Percentiles rank a stretch among this genome's conserved stretches.
Evolutionary conservation across 2,888 invertebrate genomes (phyloP).

Genomic region (Cosmorhoe ocellata): DNA sequence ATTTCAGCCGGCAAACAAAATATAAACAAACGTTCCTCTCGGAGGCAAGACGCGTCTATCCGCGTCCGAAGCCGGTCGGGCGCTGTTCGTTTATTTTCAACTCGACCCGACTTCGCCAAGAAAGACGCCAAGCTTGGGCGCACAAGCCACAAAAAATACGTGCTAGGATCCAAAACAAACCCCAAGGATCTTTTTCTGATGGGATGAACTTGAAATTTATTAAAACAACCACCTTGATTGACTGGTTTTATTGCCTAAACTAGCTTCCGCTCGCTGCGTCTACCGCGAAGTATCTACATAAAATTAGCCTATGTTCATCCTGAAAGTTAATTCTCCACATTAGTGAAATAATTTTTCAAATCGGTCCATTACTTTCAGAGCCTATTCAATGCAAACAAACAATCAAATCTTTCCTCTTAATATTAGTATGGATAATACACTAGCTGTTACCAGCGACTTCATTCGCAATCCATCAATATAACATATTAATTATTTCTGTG

Average conservation of each 20-base stretch:
- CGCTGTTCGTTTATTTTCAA: slow-evolving; percentile 75
- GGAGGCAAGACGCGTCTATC: slow-evolving; percentile 59
- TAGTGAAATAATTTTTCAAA: too few relatives aligned
- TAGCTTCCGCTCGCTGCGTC: too few relatives aligned
- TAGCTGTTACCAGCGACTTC: too few relatives aligned
- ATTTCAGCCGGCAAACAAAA: slow-evolving; percentile 38
- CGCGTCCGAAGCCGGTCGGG: slow-evolving; percentile 71
- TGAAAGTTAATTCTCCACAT: too few relatives aligned
- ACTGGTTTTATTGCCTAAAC: slow-evolving; percentile 38
- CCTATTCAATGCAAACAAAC: too few relatives aligned
- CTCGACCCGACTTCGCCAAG: slow-evolving; percentile 37
- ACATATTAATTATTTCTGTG: too few relatives aligned
- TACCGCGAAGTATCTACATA: too few relatives aligned
- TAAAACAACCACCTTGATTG: slow-evolving; percentile 31
- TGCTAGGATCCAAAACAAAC: slow-evolving; percentile 43
- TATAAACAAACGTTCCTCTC: slow-evolving; percentile 28
- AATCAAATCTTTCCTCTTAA: too few relatives aligned
- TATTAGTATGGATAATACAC: too few relatives aligned
- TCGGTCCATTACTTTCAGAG: too few relatives aligned
- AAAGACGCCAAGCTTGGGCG: slow-evolving; percentile 40
- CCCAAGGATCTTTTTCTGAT: slow-evolving; percentile 37
- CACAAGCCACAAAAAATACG: slow-evolving; percentile 47
- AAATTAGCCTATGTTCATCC: too few relatives aligned
- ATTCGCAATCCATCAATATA: too few relatives aligned
- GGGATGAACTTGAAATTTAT: slow-evolving; percentile 35